Evolutionary conservation across 2,797 vertebrate species (phyloP).

Genomic region (Gymnoscopelus microlampas): DNA sequence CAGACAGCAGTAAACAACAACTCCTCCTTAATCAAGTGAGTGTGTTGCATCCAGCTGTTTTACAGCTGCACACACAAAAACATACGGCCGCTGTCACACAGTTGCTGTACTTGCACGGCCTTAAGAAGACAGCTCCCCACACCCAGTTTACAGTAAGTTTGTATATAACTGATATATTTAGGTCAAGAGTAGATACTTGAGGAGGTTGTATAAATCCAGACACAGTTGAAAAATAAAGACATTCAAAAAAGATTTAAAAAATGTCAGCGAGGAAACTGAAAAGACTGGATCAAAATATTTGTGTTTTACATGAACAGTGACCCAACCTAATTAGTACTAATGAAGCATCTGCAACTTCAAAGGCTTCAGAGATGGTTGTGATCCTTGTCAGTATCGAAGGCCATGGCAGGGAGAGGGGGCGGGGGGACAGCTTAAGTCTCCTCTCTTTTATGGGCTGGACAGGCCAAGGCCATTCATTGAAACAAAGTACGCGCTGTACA

Average conservation of each 20-base stretch:
- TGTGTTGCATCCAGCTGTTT: slow-evolving; percentile 68
- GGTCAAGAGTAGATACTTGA: neutral
- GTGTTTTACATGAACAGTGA: slow-evolving; percentile 47
- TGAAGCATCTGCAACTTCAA: slow-evolving; percentile 75
- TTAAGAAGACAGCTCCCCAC: slow-evolving; percentile 7
- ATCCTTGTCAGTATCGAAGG: slow-evolving; percentile 54
- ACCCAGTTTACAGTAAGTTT: neutral
- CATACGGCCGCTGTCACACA: slow-evolving; percentile 39
- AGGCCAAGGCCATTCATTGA: slow-evolving; percentile 28
- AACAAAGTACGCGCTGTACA: slow-evolving; percentile 50
- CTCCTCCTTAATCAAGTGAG: slow-evolving; percentile 56
- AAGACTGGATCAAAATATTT: slow-evolving; percentile 26
- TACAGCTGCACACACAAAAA: slow-evolving; percentile 50
- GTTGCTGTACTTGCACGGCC: slow-evolving; percentile 15
- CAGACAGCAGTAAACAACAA: slow-evolving; percentile 49
- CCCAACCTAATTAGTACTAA: slow-evolving; percentile 73
- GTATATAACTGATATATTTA: slow-evolving; percentile 1
- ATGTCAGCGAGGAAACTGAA: slow-evolving; percentile 42
- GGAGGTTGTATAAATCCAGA: neutral
- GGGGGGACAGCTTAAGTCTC: slow-evolving; percentile 41
- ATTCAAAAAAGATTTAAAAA: slow-evolving; percentile 1
- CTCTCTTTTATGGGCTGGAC: slow-evolving; percentile 43
- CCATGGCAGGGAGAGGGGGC: slow-evolving; percentile 34
- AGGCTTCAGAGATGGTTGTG: slow-evolving; percentile 52
- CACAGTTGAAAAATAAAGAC: neutral